Evolutionary conservation across 2,113 vertebrate species (phyloP), one percentile per base, ranked within the genome.

Genomic region (Smithornis capensis): DNA sequence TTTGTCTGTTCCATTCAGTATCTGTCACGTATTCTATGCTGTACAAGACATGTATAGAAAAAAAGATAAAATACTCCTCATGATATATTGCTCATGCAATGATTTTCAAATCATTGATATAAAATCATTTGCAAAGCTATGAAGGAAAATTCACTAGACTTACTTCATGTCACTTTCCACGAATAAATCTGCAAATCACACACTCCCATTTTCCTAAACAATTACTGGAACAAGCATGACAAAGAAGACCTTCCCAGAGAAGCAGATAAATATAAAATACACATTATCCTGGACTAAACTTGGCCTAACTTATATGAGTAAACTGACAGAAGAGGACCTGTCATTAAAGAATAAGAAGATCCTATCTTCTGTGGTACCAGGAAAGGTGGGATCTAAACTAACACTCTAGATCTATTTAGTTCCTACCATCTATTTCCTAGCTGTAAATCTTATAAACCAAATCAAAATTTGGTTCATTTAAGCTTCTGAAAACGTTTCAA

Each of bases 101-200:
- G 21, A 49, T 62, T 76, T 83, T 28, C 42, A 53, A 86, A 75
- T 67, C 8, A n/a, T 45, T 67, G 4, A 45, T 45, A 11, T n/a
- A 68, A 85, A 89, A 77, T 59, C 19, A 95, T 91, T 96, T 96
- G 64, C 49, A 84, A 83, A 94, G 37, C 28, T 83, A 40, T 59
- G 42, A 93, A 88, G 37, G 53, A 95, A 96, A 97, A 95, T 55
- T 87, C 81, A 83, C 35, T 38, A 19, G 29, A 53, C 10, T 68
- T 47, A 42, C 14, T 40, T 55, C 35, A n/a, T 49, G 73, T 4
- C 14, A 19, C 16, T 75, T 84, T 60, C 63, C 35, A n/a, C 9
- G 0, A 60, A 25, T 6, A 71, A 71, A 84, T 44, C 81, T 84
- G 14, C 27, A 55, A 81, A 75, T 23, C 5, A 17, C 23, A 62